Evolutionary conservation across 1,140 invertebrate genomes (phyloP).

Genomic region (Linepithema humile): DNA sequence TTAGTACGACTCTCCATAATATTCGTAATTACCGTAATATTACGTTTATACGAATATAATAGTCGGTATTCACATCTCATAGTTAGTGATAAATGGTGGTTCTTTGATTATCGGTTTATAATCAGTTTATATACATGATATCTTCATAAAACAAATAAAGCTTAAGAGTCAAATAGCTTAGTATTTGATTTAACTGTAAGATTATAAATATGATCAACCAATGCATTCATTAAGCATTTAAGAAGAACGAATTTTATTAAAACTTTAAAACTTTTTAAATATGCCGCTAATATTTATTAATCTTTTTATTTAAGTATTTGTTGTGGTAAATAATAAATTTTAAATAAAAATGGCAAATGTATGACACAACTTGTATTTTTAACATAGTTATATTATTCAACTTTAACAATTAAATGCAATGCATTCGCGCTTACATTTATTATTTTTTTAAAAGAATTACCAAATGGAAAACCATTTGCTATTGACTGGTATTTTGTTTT

Average conservation of each 20-base stretch:
- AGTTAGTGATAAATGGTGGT: background rate
- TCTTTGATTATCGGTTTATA: background rate
- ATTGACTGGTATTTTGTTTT: background rate
- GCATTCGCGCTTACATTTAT: background rate
- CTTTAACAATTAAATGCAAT: background rate
- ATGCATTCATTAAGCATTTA: background rate
- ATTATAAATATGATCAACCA: background rate
- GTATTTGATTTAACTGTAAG: background rate
- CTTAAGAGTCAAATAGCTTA: background rate
- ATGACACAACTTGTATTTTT: background rate
- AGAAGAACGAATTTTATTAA: background rate
- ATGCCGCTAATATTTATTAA: background rate
- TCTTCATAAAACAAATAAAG: background rate
- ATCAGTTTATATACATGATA: background rate
- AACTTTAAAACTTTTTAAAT: background rate
- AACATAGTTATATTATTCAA: background rate
- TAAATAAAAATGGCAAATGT: background rate
- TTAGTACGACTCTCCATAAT: background rate
- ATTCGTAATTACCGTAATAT: background rate
- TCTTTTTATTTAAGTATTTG: background rate
- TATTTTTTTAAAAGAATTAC: background rate
- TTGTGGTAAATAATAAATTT: background rate
- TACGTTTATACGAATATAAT: background rate
- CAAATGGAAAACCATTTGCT: background rate
- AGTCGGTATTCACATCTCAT: slow-evolving; percentile 4